A percentile compares a stretch with the other conserved stretches of the same genome.
Conservation (phyloP, 1,140 invertebrate genomes). For the Nixonia krombeini region DNA sequence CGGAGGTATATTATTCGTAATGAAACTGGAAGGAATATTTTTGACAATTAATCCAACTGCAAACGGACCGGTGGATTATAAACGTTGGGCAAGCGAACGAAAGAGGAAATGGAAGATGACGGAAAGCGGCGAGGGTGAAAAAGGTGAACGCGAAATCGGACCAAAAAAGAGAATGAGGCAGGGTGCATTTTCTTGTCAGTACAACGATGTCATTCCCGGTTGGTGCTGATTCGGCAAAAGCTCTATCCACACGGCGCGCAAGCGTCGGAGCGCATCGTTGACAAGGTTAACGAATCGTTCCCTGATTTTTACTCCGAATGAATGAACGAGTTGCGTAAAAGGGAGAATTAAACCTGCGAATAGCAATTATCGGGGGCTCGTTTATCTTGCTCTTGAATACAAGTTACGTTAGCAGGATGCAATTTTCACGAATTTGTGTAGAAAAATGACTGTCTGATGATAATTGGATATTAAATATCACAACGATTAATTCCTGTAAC, state of each 20-base stretch:
- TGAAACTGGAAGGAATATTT: constrained; percentile 22
- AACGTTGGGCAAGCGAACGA: no score
- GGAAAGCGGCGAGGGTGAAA: no score
- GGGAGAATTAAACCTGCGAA: constrained; percentile 30
- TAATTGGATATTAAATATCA: neutral
- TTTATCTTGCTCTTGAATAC: constrained; percentile 31
- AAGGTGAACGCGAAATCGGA: no score
- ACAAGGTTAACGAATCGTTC: constrained; percentile 46
- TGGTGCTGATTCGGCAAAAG: constrained; percentile 42
- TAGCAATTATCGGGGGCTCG: constrained; percentile 13
- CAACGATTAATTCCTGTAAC: no score
- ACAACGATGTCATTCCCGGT: constrained; percentile 6
- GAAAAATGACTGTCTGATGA: constrained; percentile 1
- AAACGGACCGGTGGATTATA: no score
- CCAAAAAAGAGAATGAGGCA: constrained; percentile 29
- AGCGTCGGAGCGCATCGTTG: constrained; percentile 19
- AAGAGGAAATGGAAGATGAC: no score
- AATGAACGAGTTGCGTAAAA: constrained; percentile 40
- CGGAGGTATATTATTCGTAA: no score
- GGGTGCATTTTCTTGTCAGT: constrained; percentile 11
- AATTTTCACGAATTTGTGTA: constrained; percentile 10
- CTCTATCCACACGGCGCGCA: constrained; percentile 33
- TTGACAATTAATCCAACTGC: neutral
- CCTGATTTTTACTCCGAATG: constrained; percentile 34
- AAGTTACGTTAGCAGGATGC: constrained; percentile 23